Evolutionary conservation across 2,797 vertebrate species (phyloP).

Genomic region (Scarus forsteni): DNA sequence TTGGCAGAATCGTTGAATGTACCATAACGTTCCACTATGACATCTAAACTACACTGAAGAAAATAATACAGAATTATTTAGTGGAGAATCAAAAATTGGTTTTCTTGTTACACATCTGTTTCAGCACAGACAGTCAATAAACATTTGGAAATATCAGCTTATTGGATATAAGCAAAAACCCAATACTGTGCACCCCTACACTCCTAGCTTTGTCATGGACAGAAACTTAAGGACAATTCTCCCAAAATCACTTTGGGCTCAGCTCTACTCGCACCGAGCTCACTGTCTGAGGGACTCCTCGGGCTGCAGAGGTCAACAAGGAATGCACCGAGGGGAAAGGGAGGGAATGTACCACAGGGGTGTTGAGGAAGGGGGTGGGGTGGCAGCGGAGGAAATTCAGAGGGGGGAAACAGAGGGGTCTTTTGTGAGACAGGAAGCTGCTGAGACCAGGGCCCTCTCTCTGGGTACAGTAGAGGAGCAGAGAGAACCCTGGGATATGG

Average conservation of each 20-base stretch:
- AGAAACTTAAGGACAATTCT: not conserved
- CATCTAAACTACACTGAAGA: no score
- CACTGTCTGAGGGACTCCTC: constrained; percentile 68
- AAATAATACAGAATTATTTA: no score
- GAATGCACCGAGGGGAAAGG: constrained; percentile 76
- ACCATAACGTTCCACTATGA: no score
- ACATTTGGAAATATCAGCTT: no score
- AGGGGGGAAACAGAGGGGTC: constrained; percentile 76
- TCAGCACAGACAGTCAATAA: no score
- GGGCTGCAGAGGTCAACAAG: constrained; percentile 69
- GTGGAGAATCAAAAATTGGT: no score
- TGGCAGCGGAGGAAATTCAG: constrained; percentile 76
- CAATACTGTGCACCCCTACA: no score
- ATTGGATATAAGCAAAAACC: no score
- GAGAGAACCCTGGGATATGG: constrained; percentile 51
- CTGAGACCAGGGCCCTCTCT: constrained; percentile 55
- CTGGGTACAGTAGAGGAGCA: constrained; percentile 63
- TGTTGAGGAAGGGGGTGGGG: constrained; percentile 81
- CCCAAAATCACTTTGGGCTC: constrained; percentile 20
- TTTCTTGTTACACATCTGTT: no score
- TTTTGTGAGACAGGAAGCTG: constrained; percentile 84
- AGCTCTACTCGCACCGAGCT: constrained; percentile 20
- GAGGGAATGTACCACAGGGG: constrained; percentile 86
- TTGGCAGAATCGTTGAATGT: no score
- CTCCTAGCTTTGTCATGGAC: constrained; percentile 1